Conservation (phyloP, 2,888 invertebrate genomes). For the Dryococelus australis region DNA sequence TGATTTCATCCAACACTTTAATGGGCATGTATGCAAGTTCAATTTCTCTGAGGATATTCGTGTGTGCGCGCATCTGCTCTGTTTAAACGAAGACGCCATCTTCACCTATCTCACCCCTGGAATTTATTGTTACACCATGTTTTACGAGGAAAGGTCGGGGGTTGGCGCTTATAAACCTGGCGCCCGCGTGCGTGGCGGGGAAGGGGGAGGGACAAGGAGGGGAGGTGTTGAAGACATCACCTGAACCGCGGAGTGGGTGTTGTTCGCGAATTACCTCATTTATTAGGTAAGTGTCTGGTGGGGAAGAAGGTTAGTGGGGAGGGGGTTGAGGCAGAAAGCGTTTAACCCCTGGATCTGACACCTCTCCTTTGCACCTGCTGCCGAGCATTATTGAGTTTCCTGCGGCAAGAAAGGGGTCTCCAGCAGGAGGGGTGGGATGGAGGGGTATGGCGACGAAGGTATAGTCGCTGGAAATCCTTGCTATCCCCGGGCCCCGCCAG, state of each 20-base stretch:
- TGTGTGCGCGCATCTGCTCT: too few relatives aligned
- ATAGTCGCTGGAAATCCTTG: constrained; percentile 7
- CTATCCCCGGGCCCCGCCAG: not conserved
- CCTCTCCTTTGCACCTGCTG: constrained; percentile 61
- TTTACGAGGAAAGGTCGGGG: not conserved
- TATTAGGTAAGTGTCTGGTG: constrained; percentile 58
- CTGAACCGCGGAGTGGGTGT: constrained; percentile 49
- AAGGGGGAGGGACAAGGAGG: not conserved
- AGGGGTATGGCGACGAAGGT: constrained; percentile 25
- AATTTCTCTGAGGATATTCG: too few relatives aligned
- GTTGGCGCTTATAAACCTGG: not conserved
- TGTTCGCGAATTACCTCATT: constrained; percentile 62
- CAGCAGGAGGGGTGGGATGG: not conserved
- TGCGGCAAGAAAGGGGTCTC: constrained; percentile 30
- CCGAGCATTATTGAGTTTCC: constrained; percentile 44
- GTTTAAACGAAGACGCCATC: not conserved
- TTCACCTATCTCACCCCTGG: not conserved
- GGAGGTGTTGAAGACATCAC: not conserved
- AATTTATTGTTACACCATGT: not conserved
- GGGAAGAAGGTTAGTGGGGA: not conserved
- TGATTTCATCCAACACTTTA: too few relatives aligned
- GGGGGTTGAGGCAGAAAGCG: constrained; percentile 54
- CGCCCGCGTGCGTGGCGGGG: not conserved
- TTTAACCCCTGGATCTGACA: constrained; percentile 60
- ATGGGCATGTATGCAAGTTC: too few relatives aligned